Conservation (phyloP, 1,140 invertebrate genomes). For the Pinna nobilis region DNA sequence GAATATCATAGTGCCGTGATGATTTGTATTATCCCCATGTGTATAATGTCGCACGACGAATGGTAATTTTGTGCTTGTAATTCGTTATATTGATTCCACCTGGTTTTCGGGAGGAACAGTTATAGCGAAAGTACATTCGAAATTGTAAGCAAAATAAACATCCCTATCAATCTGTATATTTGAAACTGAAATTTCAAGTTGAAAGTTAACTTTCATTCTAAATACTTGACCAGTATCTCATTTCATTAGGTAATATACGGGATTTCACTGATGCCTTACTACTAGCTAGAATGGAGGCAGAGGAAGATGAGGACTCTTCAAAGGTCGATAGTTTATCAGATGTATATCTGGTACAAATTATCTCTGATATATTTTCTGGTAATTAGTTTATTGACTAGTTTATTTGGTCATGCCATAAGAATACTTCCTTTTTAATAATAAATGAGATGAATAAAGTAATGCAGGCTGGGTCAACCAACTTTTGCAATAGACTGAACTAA, state of each 20-base stretch:
- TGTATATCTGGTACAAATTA: constrained; percentile 28
- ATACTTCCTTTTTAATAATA: too few species aligned
- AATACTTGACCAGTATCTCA: neutral
- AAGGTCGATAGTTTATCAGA: constrained; percentile 25
- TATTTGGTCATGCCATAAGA: too few species aligned
- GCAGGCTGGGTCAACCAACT: too few species aligned
- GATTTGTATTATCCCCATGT: too few species aligned
- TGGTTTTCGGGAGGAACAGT: neutral
- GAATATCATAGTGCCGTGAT: too few species aligned
- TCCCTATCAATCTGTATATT: neutral
- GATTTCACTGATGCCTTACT: constrained; percentile 36
- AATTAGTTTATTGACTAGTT: too few species aligned
- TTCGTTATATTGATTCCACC: too few species aligned
- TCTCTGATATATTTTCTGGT: constrained; percentile 41
- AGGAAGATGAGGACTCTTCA: constrained; percentile 23
- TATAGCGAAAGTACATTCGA: neutral
- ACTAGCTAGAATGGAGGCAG: constrained; percentile 20
- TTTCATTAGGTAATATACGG: constrained; percentile 30
- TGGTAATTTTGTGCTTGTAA: too few species aligned
- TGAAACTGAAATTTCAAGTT: neutral
- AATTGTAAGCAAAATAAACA: neutral
- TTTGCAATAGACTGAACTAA: too few species aligned
- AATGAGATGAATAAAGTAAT: too few species aligned
- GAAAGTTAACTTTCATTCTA: neutral
- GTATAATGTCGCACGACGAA: too few species aligned